Base-by-base conservation (phyloP, 2,797 vertebrate species). In the Coilia nasus region DNA sequence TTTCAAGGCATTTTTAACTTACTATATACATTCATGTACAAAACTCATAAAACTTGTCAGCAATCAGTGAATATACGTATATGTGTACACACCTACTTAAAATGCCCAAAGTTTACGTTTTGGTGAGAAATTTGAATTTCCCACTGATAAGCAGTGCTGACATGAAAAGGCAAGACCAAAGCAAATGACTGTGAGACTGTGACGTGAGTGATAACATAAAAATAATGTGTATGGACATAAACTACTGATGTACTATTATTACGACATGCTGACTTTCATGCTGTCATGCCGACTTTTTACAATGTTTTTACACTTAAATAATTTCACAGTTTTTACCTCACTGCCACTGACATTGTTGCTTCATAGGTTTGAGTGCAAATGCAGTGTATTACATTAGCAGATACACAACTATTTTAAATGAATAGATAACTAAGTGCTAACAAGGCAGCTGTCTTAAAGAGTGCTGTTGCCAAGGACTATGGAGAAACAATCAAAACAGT, bases 11-110 rank as follows among this genome's bases (percentile, higher is more conserved):
- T 54, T 11, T 59, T 59, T 17, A 59, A 9, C 60, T 64, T 23
- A 64, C 23, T 23, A 64, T 54, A 54, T 54, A 23, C 71, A 78
- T 31, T 71, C 71, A 31, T 44, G 71, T 71, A 71, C 64, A 71
- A 71, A 41, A 17, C 17, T 59, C 19, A 19, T 19, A 19, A 21
- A 59, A 11, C 17, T 59, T 5, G 19, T 17, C 57, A 59, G 19
- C 57, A 54, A 54, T 54, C 50, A 54, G 50, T 41, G 35, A 54
- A 54, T 54, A 21, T 59, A 59, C 21, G 57, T n/a, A 59, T 19
- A 59, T 59, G 11, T 59, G 19, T 10, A 21, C 31, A 11, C 50
- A 54, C 50, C 9, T 10, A 54, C 50, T 54, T 7, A 54, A 54
- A 64, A 78, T 35, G 35, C 35, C 31, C 35, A 5, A 3, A 3